Evolutionary conservation across 2,888 invertebrate species (phyloP).

Genomic region (Sinelater perroti): DNA sequence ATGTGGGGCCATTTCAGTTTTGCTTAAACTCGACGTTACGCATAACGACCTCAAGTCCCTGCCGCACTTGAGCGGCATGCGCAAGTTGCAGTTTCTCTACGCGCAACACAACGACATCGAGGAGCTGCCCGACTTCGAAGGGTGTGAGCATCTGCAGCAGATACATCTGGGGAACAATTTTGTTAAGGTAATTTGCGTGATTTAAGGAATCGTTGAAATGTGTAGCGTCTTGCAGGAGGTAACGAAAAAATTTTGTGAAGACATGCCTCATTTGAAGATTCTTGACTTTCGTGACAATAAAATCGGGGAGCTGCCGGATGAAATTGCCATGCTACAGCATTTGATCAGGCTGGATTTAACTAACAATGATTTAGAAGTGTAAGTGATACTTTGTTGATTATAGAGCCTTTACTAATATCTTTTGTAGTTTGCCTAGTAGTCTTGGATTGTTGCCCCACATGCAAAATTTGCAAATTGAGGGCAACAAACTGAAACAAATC

Average conservation of each 20-base stretch:
- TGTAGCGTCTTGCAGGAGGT: constrained; percentile 70
- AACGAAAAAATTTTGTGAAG: constrained; percentile 74
- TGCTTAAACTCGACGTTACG: constrained; percentile 77
- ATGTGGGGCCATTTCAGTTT: constrained; percentile 63
- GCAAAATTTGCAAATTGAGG: constrained; percentile 83
- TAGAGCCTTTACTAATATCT: constrained; percentile 12
- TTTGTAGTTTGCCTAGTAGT: constrained; percentile 71
- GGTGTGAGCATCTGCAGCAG: constrained; percentile 80
- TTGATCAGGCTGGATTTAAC: constrained; percentile 85
- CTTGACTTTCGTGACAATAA: constrained; percentile 86
- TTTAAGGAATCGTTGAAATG: no score
- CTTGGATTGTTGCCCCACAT: constrained; percentile 77
- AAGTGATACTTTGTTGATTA: constrained; percentile 38
- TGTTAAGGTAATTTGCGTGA: constrained; percentile 67
- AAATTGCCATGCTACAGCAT: constrained; percentile 77
- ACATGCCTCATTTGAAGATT: constrained; percentile 75
- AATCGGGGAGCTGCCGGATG: constrained; percentile 78
- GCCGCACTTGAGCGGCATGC: constrained; percentile 75
- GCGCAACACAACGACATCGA: constrained; percentile 84
- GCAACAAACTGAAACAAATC: constrained; percentile 84
- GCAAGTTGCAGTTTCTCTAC: constrained; percentile 78
- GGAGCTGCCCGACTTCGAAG: constrained; percentile 77
- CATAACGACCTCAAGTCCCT: constrained; percentile 74
- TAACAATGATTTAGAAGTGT: constrained; percentile 71
- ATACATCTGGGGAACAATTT: constrained; percentile 85